phyloP scores from a whole-genome alignment of 2,888 invertebrate species.

The Platypus cylindrus region DNA sequence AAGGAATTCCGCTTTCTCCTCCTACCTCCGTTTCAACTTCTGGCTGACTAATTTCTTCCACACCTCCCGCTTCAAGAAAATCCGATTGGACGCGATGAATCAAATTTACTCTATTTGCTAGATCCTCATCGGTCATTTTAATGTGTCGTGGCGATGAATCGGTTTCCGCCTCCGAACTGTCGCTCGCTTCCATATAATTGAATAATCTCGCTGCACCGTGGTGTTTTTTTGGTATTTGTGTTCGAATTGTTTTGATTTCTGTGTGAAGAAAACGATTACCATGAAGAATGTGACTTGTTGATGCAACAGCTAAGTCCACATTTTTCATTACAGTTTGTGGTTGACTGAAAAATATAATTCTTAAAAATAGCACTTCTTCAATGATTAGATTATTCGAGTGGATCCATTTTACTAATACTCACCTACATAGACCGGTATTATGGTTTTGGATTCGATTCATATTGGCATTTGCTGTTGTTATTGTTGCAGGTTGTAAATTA shows the following conservation, averaged over 20 bases:
- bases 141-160: slow-evolving; percentile 22
- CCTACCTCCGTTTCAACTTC: slow-evolving; percentile 29
- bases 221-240: slow-evolving; percentile 35
- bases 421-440: slow-evolving; percentile 27
- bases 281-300: slow-evolving; percentile 31
- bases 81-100: slow-evolving; percentile 38
- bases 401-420: slow-evolving; percentile 9
- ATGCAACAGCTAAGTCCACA: slow-evolving; percentile 28
- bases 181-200: slow-evolving; percentile 61
- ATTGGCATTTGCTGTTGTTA: slow-evolving; percentile 20
- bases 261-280: slow-evolving; percentile 30
- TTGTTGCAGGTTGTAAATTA: slow-evolving; percentile 23
- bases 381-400: neutral
- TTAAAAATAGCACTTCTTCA: neutral
- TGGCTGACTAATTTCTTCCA: slow-evolving; percentile 29
- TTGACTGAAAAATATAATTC: slow-evolving; percentile 13
- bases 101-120: slow-evolving; percentile 27
- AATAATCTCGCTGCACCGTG: slow-evolving; percentile 57
- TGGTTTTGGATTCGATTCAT: slow-evolving; percentile 15
- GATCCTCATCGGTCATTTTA: slow-evolving; percentile 33
- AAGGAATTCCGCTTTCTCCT: slow-evolving; percentile 34
- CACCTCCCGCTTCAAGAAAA: slow-evolving; percentile 53
- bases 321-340: slow-evolving; percentile 20
- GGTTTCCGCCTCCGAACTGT: slow-evolving; percentile 51
- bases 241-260: slow-evolving; percentile 27